Base-by-base conservation (phyloP, 2,113 vertebrate species). In the Nymphicus hollandicus region DNA sequence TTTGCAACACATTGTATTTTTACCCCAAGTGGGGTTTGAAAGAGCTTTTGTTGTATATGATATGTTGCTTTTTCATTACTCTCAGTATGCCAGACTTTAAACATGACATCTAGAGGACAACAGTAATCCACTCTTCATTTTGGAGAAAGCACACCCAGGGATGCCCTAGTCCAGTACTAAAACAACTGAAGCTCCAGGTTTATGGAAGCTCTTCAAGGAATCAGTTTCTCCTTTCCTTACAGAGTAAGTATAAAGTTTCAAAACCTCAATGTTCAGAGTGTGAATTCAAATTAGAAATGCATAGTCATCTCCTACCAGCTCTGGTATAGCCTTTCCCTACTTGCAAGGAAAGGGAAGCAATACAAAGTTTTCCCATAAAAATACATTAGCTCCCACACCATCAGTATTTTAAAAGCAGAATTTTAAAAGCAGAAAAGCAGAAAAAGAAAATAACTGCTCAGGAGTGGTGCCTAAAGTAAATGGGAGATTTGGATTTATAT, bases 131-230 rank as follows among this genome's bases (percentile, higher is more conserved):
- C 8, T 18, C 6, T n/a, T 17, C 20, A 8, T 37, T 63, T 37
- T 53, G 9, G 22, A 53, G 31, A 63, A 72, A 85, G 19, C 6
- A 74, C 13, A n/a, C 6, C 15, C 7, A 73, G 8, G 15, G 13
- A 58, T 52, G 12, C 4, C 22, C 17, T n/a, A 58, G 8, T 1
- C 2, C 0, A 88, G 78, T 28, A 35, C 11, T 13, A 11, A 2
- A 60, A 55, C 23, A 33, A 50, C 1, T 33, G 27, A 90, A 58
- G 20, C 41, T 82, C 11, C 2, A 5, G 1, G 25, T 14, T 46
- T 64, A 81, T 12, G 33, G 44, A 86, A 44, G 53, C 41, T 65
- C 22, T 85, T 71, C 28, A 64, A 24, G 14, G 7, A 58, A 92
- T 44, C 6, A 24, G 10, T 46, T 92, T 60, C 39, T 41, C 4